Base-by-base conservation (phyloP, 2,113 vertebrate species). In the Merops nubicus region DNA sequence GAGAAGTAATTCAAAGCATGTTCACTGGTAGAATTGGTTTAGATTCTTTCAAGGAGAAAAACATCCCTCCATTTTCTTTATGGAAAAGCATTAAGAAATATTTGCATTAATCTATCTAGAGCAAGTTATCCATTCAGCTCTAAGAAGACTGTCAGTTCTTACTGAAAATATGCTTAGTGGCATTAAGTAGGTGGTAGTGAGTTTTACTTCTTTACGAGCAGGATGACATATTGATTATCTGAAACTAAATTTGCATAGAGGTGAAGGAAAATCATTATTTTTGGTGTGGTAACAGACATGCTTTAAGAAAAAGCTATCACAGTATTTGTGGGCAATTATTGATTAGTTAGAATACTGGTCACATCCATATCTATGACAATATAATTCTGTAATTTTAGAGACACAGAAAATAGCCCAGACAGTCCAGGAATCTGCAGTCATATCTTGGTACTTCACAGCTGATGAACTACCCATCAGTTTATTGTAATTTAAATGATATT, bases 1-100 rank as follows among this genome's bases (percentile, higher is more conserved):
- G 78, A 78, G 74, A 97, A 93, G 92, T 96, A 97, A 97, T 97
- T 97, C 92, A 97, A 92, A 97, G 51, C 83, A 85, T 15, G 40
- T 92, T 97, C 90, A 90, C 75, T 94, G 50, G 79, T 89, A 77
- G 85, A 95, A 91, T 81, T 94, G 43, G 83, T 92, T 85, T 88
- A 97, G 69, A 84, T 91, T 92, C 64, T 85, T 96, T 86, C n/a
- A 64, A 25, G 29, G 70, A 83, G 63, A 65, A 86, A 86, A 88
- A 53, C 15, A 83, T 36, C 5, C 29, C 8, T 43, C 59, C 8
- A n/a, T 57, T 85, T 96, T 80, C 87, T 54, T 79, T 31, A 40
- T 43, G 83, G 72, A 75, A 87, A 82, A 54, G 43, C 3, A 65
- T 34, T 91, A 54, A 69, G 94, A 90, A 87, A 25, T 6, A 19